Percentiles rank a stretch among this genome's conserved stretches.
Conservation (phyloP, 2,888 invertebrate genomes). For the Amblyjoppa proteus region DNA sequence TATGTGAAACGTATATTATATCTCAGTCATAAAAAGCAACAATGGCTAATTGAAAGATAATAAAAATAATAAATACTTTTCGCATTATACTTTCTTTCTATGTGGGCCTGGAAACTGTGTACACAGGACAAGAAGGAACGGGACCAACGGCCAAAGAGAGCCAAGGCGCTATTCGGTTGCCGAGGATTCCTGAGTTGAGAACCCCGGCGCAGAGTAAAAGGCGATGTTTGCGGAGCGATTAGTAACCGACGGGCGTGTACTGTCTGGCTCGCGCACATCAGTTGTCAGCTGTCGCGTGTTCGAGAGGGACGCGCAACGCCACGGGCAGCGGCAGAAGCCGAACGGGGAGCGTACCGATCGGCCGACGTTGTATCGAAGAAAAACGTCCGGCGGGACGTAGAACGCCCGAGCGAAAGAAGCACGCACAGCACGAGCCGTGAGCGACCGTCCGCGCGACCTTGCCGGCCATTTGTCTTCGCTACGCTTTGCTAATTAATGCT, state of each 20-base stretch:
- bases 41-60: too few relatives aligned
- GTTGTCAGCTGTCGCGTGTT: slow-evolving; percentile 81
- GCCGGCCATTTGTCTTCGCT: slow-evolving; percentile 80
- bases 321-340: slow-evolving; percentile 37
- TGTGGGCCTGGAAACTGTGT: not conserved
- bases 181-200: slow-evolving; percentile 72
- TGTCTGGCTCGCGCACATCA: slow-evolving; percentile 82
- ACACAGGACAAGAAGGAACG: not conserved
- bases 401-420: slow-evolving; percentile 7
- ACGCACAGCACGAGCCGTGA: slow-evolving; percentile 53
- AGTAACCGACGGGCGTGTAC: slow-evolving; percentile 83
- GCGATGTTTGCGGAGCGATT: slow-evolving; percentile 84
- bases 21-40: too few relatives aligned
- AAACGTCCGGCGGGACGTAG: not conserved
- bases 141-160: not conserved
- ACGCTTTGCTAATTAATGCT: slow-evolving; percentile 79
- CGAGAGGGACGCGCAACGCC: slow-evolving; percentile 55
- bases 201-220: slow-evolving; percentile 74
- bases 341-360: slow-evolving; percentile 55
- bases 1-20: too few relatives aligned
- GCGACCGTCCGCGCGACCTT: slow-evolving; percentile 77
- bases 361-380: slow-evolving; percentile 22
- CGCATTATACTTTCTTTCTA: not conserved
- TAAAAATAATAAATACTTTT: too few relatives aligned
- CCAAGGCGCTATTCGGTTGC: not conserved